Evolutionary conservation across 2,113 vertebrate species (phyloP).

Genomic region (Mastomys coucha): DNA sequence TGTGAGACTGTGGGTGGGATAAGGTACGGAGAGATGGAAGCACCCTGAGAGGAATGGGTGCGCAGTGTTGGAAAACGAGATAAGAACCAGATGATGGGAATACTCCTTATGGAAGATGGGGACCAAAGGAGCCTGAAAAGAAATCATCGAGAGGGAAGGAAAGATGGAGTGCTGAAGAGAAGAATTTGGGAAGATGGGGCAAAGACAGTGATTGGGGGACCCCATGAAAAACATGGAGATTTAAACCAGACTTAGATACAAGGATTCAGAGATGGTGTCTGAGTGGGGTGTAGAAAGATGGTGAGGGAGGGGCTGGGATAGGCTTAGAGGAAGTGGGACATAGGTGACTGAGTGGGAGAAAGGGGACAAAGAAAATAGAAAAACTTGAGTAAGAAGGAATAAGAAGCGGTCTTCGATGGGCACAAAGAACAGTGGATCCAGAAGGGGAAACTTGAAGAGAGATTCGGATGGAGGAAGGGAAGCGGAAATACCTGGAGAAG

Average conservation of each 20-base stretch:
- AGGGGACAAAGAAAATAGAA: neutral
- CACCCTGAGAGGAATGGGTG: neutral
- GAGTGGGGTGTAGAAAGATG: neutral
- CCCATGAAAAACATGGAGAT: neutral
- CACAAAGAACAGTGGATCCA: neutral
- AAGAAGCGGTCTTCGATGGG: neutral
- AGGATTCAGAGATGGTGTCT: neutral
- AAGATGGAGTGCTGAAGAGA: neutral
- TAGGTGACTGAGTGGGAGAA: neutral
- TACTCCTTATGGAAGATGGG: neutral
- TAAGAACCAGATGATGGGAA: conserved; percentile 3
- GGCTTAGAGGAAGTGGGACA: neutral
- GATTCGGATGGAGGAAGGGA: neutral
- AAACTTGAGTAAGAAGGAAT: neutral
- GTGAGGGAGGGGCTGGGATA: neutral
- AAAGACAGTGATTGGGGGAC: neutral
- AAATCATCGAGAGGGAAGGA: neutral
- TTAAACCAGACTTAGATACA: neutral
- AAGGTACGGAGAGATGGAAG: neutral
- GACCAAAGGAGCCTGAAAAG: neutral
- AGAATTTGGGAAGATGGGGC: neutral
- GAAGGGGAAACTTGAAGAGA: conserved; percentile 13
- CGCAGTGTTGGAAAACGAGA: neutral
- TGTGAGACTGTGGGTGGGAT: neutral
- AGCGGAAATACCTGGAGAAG: neutral